Percentiles rank a stretch among this genome's conserved stretches.
Evolutionary conservation across 2,113 vertebrate species (phyloP).

Genomic region (Dromaius novaehollandiae): DNA sequence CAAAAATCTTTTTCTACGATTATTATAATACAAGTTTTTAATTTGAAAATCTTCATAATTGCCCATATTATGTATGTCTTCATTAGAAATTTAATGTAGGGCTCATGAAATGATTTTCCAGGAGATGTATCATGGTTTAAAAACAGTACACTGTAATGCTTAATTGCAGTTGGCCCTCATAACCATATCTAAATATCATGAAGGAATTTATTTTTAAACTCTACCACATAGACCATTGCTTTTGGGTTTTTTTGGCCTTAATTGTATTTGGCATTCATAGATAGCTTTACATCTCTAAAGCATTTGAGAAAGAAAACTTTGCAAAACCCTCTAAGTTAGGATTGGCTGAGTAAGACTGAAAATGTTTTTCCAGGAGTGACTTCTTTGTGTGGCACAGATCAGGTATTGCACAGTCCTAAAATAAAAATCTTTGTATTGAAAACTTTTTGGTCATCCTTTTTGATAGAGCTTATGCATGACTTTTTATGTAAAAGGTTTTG

Average conservation of each 20-base stretch:
- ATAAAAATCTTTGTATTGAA: background rate
- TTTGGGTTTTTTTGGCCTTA: background rate
- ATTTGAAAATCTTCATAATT: background rate
- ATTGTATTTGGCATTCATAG: background rate
- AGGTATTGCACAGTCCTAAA: background rate
- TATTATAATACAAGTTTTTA: background rate
- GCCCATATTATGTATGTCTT: background rate
- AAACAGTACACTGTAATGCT: background rate
- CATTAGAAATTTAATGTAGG: background rate
- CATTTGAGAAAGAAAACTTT: background rate
- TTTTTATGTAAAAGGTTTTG: background rate
- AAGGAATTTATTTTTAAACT: background rate
- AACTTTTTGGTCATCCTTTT: background rate
- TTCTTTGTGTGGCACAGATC: background rate
- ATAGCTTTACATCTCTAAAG: background rate
- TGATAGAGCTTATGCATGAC: background rate
- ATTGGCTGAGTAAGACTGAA: background rate
- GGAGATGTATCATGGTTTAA: background rate
- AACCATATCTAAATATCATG: background rate
- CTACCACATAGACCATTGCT: background rate
- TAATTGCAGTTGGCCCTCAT: background rate
- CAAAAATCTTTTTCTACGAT: background rate
- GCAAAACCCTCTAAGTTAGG: background rate
- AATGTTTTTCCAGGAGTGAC: background rate
- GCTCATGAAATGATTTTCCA: background rate